These are phyloP conservation scores for Syngnathoides biaculeatus DNA, from an alignment of 2,113 vertebrate species.

Conservation along the genomic window DNA sequence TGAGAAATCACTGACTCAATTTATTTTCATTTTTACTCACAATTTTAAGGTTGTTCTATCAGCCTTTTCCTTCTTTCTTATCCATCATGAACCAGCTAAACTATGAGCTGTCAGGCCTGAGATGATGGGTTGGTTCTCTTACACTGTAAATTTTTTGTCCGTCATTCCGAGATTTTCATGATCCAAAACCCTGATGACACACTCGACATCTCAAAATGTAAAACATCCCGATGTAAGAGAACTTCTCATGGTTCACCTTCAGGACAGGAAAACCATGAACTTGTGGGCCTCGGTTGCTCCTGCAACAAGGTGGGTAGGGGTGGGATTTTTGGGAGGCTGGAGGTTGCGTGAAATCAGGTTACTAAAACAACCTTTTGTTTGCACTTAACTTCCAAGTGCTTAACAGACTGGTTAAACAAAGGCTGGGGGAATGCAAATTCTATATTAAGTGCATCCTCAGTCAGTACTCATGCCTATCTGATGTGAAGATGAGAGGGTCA, in stretches of 20 bases:
- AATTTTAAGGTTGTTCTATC: no score
- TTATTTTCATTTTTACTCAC: no score
- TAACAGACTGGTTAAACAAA: conserved; percentile 48
- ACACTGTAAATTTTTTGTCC: conserved; percentile 14
- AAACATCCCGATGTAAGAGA: conserved; percentile 26
- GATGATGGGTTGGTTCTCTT: conserved; percentile 39
- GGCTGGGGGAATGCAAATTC: conserved; percentile 23
- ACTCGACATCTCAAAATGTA: conserved; percentile 20
- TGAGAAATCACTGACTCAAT: no score
- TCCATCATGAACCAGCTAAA: conserved; percentile 43
- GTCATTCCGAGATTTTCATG: conserved; percentile 43
- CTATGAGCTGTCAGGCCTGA: conserved; percentile 4
- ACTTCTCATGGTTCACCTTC: conserved; percentile 49
- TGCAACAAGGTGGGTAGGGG: neutral
- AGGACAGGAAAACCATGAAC: conserved; percentile 40
- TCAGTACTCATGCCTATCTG: conserved; percentile 30
- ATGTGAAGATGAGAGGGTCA: conserved; percentile 20
- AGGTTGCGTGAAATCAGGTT: neutral
- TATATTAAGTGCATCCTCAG: conserved; percentile 34
- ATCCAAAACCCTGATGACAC: conserved; percentile 49
- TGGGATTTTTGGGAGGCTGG: no score
- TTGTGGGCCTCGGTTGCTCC: conserved; percentile 9
- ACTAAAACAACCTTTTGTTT: conserved; percentile 29
- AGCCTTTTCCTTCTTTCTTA: no score
- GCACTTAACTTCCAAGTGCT: conserved; percentile 29